phyloP scores from a whole-genome alignment of 1,140 invertebrate genomes.

The Eubasilissa regina region DNA sequence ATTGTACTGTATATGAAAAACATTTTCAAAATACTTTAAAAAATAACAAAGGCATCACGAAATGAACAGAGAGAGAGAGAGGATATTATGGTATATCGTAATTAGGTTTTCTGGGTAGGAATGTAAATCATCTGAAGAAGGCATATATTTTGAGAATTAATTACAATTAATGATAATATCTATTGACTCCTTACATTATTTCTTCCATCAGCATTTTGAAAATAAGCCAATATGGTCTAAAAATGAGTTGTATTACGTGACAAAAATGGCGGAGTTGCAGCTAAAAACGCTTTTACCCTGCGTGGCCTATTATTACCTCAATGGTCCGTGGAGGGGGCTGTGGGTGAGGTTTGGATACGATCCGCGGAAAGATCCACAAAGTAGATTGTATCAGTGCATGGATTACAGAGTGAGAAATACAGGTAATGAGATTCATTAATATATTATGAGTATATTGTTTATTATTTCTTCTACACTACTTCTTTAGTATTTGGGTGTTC shows the following conservation, averaged over 20 bases:
- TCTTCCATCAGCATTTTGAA: slow-evolving; percentile 76
- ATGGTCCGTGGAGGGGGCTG: slow-evolving; percentile 90
- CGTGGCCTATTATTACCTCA: slow-evolving; percentile 87
- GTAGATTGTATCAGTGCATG: slow-evolving; percentile 88
- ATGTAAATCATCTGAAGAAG: neutral
- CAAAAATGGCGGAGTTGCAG: slow-evolving; percentile 75
- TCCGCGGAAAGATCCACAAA: slow-evolving; percentile 83
- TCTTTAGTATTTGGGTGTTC: too few relatives aligned
- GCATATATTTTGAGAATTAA: neutral
- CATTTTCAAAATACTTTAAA: too few relatives aligned
- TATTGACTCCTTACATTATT: neutral
- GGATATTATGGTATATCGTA: too few relatives aligned
- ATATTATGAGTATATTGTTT: too few relatives aligned
- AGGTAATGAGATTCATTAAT: slow-evolving; percentile 10
- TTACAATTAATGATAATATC: slow-evolving; percentile 19
- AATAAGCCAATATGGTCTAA: slow-evolving; percentile 90
- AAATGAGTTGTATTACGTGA: slow-evolving; percentile 79
- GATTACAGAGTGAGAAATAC: slow-evolving; percentile 83
- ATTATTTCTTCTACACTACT: too few relatives aligned
- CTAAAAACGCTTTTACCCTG: slow-evolving; percentile 87
- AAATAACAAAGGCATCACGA: too few relatives aligned
- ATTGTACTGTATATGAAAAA: too few relatives aligned
- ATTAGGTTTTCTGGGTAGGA: too few relatives aligned
- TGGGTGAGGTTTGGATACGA: slow-evolving; percentile 92
- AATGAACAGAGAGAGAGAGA: too few relatives aligned